These are phyloP conservation scores for Cydia amplana DNA, from an alignment of 1,140 invertebrate species.

Conservation along the genomic window DNA sequence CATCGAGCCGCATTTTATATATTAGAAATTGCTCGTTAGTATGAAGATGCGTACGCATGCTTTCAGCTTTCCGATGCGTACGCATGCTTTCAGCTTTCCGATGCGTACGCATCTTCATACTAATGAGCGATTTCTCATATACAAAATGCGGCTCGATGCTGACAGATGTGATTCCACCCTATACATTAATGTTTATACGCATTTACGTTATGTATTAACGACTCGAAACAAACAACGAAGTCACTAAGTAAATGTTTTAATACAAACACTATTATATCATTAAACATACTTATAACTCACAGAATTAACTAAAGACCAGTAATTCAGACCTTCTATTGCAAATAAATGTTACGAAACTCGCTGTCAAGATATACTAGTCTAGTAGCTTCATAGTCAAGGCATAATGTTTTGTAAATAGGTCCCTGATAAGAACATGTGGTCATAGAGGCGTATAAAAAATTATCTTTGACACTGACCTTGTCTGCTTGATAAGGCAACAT, in stretches of 20 bases:
- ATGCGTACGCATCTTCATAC: too few relatives aligned
- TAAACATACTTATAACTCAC: too few relatives aligned
- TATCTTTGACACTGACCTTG: constrained; percentile 11
- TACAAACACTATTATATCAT: too few relatives aligned
- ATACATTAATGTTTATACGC: not conserved
- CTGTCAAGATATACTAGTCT: not conserved
- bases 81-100: too few relatives aligned
- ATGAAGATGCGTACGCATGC: too few relatives aligned
- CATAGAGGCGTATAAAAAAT: not conserved
- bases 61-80: too few relatives aligned
- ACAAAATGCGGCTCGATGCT: too few relatives aligned
- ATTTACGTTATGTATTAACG: not conserved
- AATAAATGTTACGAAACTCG: not conserved
- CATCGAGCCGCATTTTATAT: too few relatives aligned
- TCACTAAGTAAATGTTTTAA: not conserved
- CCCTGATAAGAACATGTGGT: constrained; percentile 1
- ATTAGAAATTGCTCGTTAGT: too few relatives aligned
- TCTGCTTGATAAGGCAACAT: not conserved
- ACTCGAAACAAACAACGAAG: not conserved
- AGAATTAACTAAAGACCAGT: not conserved
- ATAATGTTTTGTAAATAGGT: not conserved
- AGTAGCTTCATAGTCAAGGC: not conserved
- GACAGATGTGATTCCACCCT: too few relatives aligned
- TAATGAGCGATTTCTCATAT: too few relatives aligned
- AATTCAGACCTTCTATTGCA: not conserved